Evolutionary conservation across 2,888 invertebrate genomes (phyloP), one percentile per base, ranked within the genome.

Genomic region (Amitus sp.): DNA sequence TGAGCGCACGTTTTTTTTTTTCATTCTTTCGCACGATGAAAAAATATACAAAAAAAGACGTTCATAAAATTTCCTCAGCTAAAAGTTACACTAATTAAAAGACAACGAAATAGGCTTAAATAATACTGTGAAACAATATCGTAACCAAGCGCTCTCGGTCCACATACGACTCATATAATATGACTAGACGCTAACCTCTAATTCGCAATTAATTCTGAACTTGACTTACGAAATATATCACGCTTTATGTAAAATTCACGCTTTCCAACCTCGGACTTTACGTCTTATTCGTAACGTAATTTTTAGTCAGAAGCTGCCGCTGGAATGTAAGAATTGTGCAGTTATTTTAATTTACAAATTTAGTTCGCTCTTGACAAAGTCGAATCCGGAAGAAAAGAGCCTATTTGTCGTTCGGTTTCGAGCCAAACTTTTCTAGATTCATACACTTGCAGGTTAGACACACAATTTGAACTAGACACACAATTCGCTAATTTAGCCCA

Each of bases 161-260:
- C 65, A 66, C 23, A 47, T 39, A 47, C 45, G 30, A 17, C 13
- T 53, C 39, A 56, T 54, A 63, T n/a, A 62, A 52, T 51, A 52
- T 72, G 76, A 77, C 76, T 77, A 77, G 77, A 76, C 72, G 73
- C 66, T 62, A 70, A 63, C 47, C 64, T 70, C 59, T 62, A 57
- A 49, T 50, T 61, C 37, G 17, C 58, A 27, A 20, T 19, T 34
- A 27, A 42, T 30, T 42, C 42, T 19, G 7, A 17, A 47, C 23
- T 10, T 28, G 12, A 10, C n/a, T 23, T 17, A 12, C 10, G 20
- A 27, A 9, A 17, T 2, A 10, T 27, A 7, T 9, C 28, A 5
- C 5, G 9, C 9, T 27, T 5, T 7, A 27, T 7, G 6, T 5
- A 9, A 5, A 9, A 27, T 27, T 7, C 9, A 5, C 9, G 6